Percentiles rank a stretch among this genome's conserved stretches.
Conservation (phyloP, 2,888 invertebrate genomes). For the Pristionchus maxplancki region DNA sequence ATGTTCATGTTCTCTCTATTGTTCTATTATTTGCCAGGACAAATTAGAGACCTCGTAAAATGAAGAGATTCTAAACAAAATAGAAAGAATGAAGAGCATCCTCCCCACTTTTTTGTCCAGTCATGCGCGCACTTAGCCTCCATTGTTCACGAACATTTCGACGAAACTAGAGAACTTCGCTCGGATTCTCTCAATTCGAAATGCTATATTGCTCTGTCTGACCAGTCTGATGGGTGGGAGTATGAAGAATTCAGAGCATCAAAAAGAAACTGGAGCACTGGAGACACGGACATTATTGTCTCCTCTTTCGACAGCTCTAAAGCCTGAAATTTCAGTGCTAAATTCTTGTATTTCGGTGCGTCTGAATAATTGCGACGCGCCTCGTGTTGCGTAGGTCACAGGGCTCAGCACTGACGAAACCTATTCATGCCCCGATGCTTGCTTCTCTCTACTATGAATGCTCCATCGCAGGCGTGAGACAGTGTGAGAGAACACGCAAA, state of each 20-base stretch:
- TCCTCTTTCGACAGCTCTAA: not conserved
- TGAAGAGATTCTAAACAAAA: not conserved
- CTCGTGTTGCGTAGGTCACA: not conserved
- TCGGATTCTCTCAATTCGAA: no score
- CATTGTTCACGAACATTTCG: not conserved
- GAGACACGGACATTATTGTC: not conserved
- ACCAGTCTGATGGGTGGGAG: not conserved
- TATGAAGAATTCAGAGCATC: not conserved
- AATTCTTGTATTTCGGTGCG: not conserved
- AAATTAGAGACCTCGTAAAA: no score
- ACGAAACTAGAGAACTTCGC: not conserved
- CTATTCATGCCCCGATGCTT: no score
- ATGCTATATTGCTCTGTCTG: no score
- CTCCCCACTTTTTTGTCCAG: not conserved
- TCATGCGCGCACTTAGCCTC: not conserved
- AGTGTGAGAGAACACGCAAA: no score
- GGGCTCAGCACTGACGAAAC: not conserved
- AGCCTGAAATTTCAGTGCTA: not conserved
- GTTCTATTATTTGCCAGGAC: not conserved
- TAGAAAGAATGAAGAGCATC: not conserved
- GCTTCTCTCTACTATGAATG: no score
- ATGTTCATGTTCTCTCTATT: not conserved
- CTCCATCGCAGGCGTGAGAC: no score
- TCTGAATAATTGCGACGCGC: not conserved
- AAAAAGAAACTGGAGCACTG: not conserved